phyloP scores from a whole-genome alignment of 1,140 invertebrate species.

The Bombus balteatus region DNA sequence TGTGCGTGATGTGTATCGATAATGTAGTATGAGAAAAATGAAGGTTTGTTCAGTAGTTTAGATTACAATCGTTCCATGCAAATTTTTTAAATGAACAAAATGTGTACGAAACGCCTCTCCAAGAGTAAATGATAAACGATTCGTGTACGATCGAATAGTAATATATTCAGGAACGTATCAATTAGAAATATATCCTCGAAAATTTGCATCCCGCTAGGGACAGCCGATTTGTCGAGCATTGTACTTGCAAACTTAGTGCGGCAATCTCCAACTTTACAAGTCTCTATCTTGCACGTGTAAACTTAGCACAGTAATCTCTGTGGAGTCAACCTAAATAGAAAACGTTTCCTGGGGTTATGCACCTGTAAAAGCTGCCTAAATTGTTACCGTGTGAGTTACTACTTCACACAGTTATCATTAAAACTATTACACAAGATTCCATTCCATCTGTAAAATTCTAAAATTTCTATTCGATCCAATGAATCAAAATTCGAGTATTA shows the following conservation, averaged over 20 bases:
- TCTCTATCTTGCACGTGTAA: background rate
- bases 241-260: background rate
- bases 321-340: constrained; percentile 16
- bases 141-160: background rate
- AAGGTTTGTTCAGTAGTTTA: too few relatives aligned
- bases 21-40: background rate
- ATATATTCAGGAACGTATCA: background rate
- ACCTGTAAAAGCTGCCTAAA: background rate
- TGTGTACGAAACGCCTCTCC: background rate
- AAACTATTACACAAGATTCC: background rate
- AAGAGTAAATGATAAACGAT: background rate
- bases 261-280: background rate
- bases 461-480: background rate
- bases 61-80: background rate
- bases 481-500: background rate
- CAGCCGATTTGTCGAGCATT: background rate
- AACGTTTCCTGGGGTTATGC: background rate
- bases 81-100: background rate
- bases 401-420: background rate
- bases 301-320: background rate
- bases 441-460: background rate
- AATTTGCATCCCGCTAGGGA: background rate
- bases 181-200: background rate
- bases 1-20: background rate
- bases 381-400: background rate